phyloP scores from a whole-genome alignment of 1,140 invertebrate species.

The Argopecten irradians region DNA sequence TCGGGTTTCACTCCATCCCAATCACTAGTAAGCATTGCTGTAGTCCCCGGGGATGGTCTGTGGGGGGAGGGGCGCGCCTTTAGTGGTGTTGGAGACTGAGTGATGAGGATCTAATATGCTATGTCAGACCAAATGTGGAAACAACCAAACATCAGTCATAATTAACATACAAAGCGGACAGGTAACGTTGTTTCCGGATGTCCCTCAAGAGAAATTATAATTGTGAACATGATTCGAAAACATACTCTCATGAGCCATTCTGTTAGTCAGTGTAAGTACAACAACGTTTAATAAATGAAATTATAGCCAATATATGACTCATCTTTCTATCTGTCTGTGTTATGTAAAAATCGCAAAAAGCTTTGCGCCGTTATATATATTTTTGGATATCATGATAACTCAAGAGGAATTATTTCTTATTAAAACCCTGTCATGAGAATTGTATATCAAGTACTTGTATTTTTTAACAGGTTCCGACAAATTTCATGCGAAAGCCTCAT shows the following conservation, averaged over 20 bases:
- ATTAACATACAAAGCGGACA: constrained; percentile 4
- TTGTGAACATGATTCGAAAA: neutral
- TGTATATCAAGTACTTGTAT: neutral
- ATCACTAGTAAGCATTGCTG: neutral
- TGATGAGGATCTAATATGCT: neutral
- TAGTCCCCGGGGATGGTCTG: neutral
- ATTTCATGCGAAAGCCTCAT: neutral
- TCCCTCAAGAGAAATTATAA: constrained; percentile 2
- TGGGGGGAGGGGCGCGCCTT: neutral
- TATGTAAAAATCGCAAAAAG: neutral
- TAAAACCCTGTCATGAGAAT: neutral
- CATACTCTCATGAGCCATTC: neutral
- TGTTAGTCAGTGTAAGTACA: neutral
- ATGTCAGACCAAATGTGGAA: constrained; percentile 8
- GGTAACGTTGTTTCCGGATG: constrained; percentile 14
- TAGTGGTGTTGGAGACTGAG: neutral
- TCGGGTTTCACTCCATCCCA: neutral
- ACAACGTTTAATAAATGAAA: constrained; percentile 9
- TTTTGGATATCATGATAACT: neutral
- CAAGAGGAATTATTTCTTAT: neutral
- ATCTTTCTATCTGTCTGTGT: neutral
- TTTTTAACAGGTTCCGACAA: neutral
- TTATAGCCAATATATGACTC: neutral
- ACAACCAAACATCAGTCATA: neutral
- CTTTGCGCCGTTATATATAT: neutral